phyloP scores from a whole-genome alignment of 2,888 invertebrate species.

The Phytoseiulus persimilis region DNA sequence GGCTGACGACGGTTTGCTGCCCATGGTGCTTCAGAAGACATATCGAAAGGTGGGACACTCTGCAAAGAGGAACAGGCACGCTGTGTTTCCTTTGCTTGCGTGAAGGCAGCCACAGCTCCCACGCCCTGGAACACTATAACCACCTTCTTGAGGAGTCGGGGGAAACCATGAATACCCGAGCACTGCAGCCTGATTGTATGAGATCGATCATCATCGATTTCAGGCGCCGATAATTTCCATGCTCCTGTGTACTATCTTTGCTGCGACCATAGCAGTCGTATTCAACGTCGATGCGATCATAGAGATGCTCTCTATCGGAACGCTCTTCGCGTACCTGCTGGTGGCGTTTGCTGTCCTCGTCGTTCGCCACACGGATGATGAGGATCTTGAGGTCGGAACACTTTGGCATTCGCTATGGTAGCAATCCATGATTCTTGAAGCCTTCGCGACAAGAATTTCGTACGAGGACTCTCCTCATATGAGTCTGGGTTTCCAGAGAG shows the following conservation, averaged over 20 bases:
- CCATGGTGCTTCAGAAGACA: background rate
- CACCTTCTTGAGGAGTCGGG: too few relatives aligned
- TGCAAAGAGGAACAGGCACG: too few relatives aligned
- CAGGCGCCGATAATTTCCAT: constrained; percentile 67
- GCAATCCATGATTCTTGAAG: too few relatives aligned
- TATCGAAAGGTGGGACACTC: background rate
- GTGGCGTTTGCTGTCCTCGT: constrained; percentile 83
- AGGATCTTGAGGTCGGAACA: background rate
- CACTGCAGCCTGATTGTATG: too few relatives aligned
- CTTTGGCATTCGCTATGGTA: too few relatives aligned
- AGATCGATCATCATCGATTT: background rate
- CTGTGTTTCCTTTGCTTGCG: too few relatives aligned
- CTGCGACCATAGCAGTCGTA: constrained; percentile 69
- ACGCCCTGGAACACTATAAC: too few relatives aligned
- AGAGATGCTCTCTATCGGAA: constrained; percentile 82
- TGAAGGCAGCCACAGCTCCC: too few relatives aligned
- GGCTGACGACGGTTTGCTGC: constrained; percentile 69
- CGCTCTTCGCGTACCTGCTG: constrained; percentile 76
- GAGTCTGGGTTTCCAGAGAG: too few relatives aligned
- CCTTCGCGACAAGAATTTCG: too few relatives aligned
- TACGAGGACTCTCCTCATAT: too few relatives aligned
- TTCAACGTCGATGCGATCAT: constrained; percentile 81
- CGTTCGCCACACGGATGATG: constrained; percentile 49
- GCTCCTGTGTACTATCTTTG: constrained; percentile 64
- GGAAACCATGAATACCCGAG: too few relatives aligned